Evolutionary conservation across 2,888 invertebrate genomes (phyloP), one percentile per base, ranked within the genome.

Genomic region (Netelia virgata): DNA sequence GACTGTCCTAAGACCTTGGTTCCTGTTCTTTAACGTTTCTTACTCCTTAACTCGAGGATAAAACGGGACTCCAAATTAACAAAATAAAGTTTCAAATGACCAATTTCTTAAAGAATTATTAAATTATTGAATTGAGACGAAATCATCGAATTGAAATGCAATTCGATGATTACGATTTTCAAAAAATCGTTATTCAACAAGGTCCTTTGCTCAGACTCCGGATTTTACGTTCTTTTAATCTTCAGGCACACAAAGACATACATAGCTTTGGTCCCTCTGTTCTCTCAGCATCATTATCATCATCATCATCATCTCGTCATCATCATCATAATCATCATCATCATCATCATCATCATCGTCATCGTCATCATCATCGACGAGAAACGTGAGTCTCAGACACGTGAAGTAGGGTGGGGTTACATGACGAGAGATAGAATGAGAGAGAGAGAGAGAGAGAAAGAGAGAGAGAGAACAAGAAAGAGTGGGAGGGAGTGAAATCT

Each of bases 401-500:
- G 36, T 18, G 73, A 16, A 47, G 10, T 16, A 47, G 73, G 53
- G 18, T 8, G 55, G 41, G 79, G 55, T 16, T 50, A 72, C 36
- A 70, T 72, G 41, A 59, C 64, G 50, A 47, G 66, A 81, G 82
- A 74, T 72, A 80, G 72, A 23, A 3, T 0, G 23, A 23, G 23
- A 28, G 28, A 28, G 28, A 28, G 28, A 3, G 50, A 47, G 66
- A 81, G 79, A 23, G 23, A 0, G 23, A 23, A 3, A 28, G 28
- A 28, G 28, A 28, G 28, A 3, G 50, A 47, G 66, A 81, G 79
- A 74, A 68, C 79, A 69, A 74, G 83, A 68, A 47, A 82, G 69
- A 78, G 53, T 82, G 63, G 77, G 86, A 86, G 88, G 85, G 88
- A 88, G 88, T 89, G 90, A 91, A 90, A 91, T 92, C 90, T 90